A percentile compares a stretch with the other conserved stretches of the same genome.
These are phyloP conservation scores for Cheilosia scutellata DNA, from an alignment of 2,888 invertebrate genomes.

Conservation along the genomic window DNA sequence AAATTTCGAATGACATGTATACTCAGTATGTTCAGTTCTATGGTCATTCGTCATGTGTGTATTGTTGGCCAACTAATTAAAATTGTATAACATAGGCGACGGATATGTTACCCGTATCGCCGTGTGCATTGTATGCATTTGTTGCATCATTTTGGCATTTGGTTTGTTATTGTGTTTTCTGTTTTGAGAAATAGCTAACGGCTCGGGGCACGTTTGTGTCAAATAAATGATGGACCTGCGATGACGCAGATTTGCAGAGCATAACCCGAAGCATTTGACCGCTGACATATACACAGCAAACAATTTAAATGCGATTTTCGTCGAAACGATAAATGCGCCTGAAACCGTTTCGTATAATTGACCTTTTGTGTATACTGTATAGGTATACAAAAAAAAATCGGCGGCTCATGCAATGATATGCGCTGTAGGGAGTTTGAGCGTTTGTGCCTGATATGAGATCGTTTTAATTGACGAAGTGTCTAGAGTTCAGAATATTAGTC, in stretches of 20 bases:
- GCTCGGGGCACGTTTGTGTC: background rate
- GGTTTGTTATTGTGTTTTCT: constrained; percentile 35
- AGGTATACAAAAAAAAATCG: background rate
- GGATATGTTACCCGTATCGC: background rate
- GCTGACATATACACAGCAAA: constrained; percentile 19
- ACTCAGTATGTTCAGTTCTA: background rate
- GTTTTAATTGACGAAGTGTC: too few relatives aligned
- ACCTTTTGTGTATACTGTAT: background rate
- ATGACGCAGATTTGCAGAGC: constrained; percentile 37
- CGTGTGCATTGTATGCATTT: constrained; percentile 7
- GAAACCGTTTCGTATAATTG: background rate
- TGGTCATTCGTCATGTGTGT: constrained; percentile 1
- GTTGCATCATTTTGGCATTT: constrained; percentile 58
- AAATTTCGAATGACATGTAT: constrained; percentile 54
- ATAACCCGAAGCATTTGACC: constrained; percentile 18
- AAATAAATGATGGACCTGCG: constrained; percentile 37
- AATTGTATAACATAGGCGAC: constrained; percentile 41
- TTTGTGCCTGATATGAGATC: too few relatives aligned
- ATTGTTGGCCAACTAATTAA: constrained; percentile 65
- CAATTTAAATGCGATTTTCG: constrained; percentile 18
- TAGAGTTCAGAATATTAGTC: too few relatives aligned
- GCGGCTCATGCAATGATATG: too few relatives aligned
- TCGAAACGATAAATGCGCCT: constrained; percentile 14
- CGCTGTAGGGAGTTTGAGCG: too few relatives aligned
- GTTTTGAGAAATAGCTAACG: background rate